phyloP scores from a whole-genome alignment of 2,113 vertebrate genomes.

The Lichenostomus cassidix region DNA sequence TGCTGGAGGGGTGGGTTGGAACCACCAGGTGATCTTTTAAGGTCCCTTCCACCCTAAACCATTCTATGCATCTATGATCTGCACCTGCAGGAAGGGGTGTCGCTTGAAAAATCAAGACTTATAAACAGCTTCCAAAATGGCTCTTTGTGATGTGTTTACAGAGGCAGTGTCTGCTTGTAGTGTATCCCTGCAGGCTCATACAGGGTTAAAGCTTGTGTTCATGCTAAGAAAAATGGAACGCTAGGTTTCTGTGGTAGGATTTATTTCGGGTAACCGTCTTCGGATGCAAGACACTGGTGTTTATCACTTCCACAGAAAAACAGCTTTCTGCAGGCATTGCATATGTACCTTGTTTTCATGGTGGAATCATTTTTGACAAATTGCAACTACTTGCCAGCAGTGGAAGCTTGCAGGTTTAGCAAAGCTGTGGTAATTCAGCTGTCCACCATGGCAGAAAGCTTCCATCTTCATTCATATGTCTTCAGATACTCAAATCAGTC shows the following conservation, averaged over 20 bases:
- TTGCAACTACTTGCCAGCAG: not conserved
- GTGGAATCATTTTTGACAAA: not conserved
- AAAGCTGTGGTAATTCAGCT: not conserved
- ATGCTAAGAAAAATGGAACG: not conserved
- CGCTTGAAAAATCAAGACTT: not conserved
- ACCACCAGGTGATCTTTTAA: not conserved
- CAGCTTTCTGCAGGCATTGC: not conserved
- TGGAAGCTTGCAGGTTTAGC: not conserved
- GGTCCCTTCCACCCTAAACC: not conserved
- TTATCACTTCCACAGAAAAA: not conserved
- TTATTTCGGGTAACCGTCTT: not conserved
- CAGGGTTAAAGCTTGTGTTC: not conserved
- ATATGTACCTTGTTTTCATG: not conserved
- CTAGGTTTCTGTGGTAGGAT: not conserved
- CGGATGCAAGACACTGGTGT: not conserved
- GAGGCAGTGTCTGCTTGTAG: not conserved
- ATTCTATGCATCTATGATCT: not conserved
- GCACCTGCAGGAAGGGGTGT: not conserved
- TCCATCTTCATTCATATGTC: not conserved
- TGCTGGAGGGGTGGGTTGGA: not conserved
- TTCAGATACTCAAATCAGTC: not conserved
- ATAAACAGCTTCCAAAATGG: not conserved
- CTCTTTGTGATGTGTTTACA: not conserved
- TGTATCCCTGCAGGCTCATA: not conserved
- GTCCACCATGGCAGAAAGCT: not conserved